Evolutionary conservation across 2,888 invertebrate genomes (phyloP).

Genomic region (Philonicus albiceps): DNA sequence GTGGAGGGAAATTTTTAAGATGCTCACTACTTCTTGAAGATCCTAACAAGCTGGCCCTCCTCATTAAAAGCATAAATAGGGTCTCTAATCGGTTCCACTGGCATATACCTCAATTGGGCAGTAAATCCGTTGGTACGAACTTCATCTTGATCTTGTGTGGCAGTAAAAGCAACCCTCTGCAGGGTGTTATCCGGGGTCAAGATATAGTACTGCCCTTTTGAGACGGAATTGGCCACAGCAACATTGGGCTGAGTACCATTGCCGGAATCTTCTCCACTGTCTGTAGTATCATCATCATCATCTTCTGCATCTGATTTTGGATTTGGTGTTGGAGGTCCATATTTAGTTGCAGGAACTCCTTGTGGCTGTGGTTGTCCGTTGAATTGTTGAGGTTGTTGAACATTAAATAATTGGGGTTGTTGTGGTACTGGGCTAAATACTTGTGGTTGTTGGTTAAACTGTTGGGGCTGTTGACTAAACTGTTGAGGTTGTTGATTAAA

Average conservation of each 20-base stretch:
- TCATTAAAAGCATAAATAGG: constrained; percentile 61
- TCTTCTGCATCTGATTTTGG: constrained; percentile 3
- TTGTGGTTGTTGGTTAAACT: constrained; percentile 18
- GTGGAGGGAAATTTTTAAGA: neutral
- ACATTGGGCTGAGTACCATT: neutral
- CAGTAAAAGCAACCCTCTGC: constrained; percentile 60
- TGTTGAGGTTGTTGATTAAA: constrained; percentile 31
- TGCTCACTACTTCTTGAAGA: constrained; percentile 55
- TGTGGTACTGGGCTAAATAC: constrained; percentile 20
- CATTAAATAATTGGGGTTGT: constrained; percentile 12
- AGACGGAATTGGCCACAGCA: constrained; percentile 43
- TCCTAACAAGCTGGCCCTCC: constrained; percentile 59
- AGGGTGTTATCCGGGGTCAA: constrained; percentile 60
- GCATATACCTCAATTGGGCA: constrained; percentile 60
- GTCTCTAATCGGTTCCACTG: constrained; percentile 60
- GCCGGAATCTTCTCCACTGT: neutral
- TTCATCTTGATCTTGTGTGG: constrained; percentile 56
- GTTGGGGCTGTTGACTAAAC: constrained; percentile 7
- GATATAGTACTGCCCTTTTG: constrained; percentile 62
- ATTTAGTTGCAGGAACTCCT: constrained; percentile 47
- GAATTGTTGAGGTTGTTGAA: constrained; percentile 18
- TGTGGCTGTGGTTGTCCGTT: neutral
- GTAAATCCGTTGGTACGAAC: constrained; percentile 57
- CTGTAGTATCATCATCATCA: neutral
- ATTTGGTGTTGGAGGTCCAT: constrained; percentile 52